Base-by-base conservation (phyloP, 2,888 invertebrate genomes). In the Latrodectus hesperus region DNA sequence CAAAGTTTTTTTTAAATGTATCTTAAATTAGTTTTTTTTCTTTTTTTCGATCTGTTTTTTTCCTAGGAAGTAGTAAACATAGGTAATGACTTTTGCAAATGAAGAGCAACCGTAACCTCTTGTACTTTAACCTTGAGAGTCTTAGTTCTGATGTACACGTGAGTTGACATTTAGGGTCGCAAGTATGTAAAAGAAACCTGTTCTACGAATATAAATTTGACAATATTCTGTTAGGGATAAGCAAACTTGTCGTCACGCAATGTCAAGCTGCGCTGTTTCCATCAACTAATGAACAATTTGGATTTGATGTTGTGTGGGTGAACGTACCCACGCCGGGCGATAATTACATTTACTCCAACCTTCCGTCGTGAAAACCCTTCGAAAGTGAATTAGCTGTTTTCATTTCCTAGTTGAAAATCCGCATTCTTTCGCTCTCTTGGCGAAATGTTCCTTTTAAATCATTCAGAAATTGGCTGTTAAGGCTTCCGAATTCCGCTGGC, bases 261-360 rank as follows among this genome's bases (percentile, higher is more conserved):
- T 60, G 60, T 6, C 14, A 60, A 60, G n/a, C 12, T 60, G 60
- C 38, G 38, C 38, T 60, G 14, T 60, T 60, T n/a, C 12, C 60
- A 60, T 53, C 53, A 10, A 16, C 38, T 81, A 82, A 82, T 75
- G 68, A 82, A 70, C 67, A 65, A 75, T 82, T 75, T 38, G n/a
- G 51, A 74, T 67, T 75, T 17, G 67, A 16, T 22, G 22, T 52
- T 53, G 68, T 64, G 67, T 73, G 65, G 67, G 73, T 81, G 68
- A 74, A 70, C 49, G 75, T 70, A 49, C 68, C 70, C 55, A 67
- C 60, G 38, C 60, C 9, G 22, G 12, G 60, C 6, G n/a, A 60
- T 60, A 60, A 60, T 60, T 60, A 11, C 60, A n/a, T n/a, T 16
- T n/a, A 6, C 12, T 60, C 12, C 14, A 60, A 16, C n/a, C n/a